phyloP scores from a whole-genome alignment of 2,797 vertebrate genomes.

The Takifugu ocellatus region DNA sequence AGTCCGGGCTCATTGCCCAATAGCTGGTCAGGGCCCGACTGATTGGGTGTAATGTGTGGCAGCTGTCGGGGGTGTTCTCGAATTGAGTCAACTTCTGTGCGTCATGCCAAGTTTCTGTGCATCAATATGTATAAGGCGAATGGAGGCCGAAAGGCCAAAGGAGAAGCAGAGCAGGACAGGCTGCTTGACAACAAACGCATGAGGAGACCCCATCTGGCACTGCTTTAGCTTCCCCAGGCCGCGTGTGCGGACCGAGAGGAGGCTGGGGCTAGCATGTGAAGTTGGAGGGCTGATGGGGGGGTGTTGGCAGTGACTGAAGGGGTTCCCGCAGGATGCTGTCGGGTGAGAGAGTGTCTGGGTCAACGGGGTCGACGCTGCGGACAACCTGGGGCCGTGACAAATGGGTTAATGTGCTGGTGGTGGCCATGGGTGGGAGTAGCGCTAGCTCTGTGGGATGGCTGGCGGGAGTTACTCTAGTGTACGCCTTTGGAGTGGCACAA shows the following conservation, averaged over 20 bases:
- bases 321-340: constrained; percentile 38
- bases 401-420: constrained; percentile 30
- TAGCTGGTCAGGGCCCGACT: constrained; percentile 59
- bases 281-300: constrained; percentile 16
- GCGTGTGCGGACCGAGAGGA: constrained; percentile 34
- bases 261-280: constrained; percentile 23
- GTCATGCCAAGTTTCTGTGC: constrained; percentile 62
- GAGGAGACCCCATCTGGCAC: constrained; percentile 65
- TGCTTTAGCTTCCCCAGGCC: constrained; percentile 57
- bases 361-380: constrained; percentile 36
- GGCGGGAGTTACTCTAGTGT: neutral
- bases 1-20: constrained; percentile 67
- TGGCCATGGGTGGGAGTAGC: constrained; percentile 24
- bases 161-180: constrained; percentile 26
- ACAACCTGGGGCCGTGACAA: constrained; percentile 41
- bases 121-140: constrained; percentile 67
- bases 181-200: constrained; percentile 47
- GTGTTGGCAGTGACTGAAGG: constrained; percentile 37
- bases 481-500: neutral
- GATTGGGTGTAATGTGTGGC: constrained; percentile 76
- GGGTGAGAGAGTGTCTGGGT: constrained; percentile 56
- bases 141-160: constrained; percentile 35
- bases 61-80: constrained; percentile 62
- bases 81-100: constrained; percentile 56
- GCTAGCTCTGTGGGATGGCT: constrained; percentile 16